A percentile compares a stretch with the other conserved stretches of the same genome.
Conservation (phyloP, 1,140 invertebrate species). For the Procambarus virginalis region DNA sequence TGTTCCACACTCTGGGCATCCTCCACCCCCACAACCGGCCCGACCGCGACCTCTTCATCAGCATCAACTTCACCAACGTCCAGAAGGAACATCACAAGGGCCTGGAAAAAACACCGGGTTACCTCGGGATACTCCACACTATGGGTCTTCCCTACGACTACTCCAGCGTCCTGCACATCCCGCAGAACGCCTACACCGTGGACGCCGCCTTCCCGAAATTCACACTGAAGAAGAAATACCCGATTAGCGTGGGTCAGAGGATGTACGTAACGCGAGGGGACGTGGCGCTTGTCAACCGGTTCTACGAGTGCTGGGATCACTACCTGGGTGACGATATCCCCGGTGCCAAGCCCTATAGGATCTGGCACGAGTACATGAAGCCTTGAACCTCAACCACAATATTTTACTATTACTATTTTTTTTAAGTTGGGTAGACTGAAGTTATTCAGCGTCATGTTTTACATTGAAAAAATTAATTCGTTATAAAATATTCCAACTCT, state of each 20-base stretch:
- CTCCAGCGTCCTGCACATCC: constrained; percentile 15
- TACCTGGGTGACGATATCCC: constrained; percentile 29
- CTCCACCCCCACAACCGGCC: not conserved
- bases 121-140: not conserved
- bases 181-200: not conserved
- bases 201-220: not conserved
- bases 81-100: not conserved
- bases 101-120: no score
- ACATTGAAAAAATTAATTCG: no score
- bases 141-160: constrained; percentile 26
- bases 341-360: not conserved
- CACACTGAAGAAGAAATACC: not conserved
- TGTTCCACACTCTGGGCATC: not conserved
- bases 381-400: no score
- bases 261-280: not conserved
- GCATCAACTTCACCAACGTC: not conserved
- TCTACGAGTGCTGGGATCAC: constrained; percentile 7
- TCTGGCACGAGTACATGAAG: no score
- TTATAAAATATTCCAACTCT: no score
- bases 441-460: no score
- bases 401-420: no score
- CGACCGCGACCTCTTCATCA: not conserved
- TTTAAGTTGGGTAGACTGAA: no score
- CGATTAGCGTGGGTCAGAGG: not conserved
- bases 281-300: constrained; percentile 8